Percentiles rank a stretch among this genome's conserved stretches.
Conservation (phyloP, 2,888 invertebrate genomes). For the Nineta flava region DNA sequence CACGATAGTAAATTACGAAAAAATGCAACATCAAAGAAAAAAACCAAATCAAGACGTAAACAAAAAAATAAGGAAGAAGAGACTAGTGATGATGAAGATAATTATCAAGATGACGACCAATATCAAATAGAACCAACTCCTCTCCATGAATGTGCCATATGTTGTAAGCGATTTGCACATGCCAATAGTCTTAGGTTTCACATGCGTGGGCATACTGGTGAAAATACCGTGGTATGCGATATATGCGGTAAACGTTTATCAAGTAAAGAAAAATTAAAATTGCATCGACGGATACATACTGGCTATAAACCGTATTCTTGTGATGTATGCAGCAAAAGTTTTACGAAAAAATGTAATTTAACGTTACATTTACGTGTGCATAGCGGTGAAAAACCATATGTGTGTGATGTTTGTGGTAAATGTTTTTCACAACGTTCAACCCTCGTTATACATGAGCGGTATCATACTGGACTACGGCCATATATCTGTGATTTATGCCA, state of each 20-base stretch:
- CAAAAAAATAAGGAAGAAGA: slow-evolving; percentile 1
- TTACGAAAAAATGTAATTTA: background rate
- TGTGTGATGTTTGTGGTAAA: slow-evolving; percentile 43
- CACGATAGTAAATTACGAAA: background rate
- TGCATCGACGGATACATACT: background rate
- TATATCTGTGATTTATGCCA: slow-evolving; percentile 40
- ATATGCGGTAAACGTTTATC: slow-evolving; percentile 1
- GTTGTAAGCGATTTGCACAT: slow-evolving; percentile 17
- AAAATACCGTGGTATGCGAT: background rate
- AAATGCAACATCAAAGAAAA: background rate
- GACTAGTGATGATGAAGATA: slow-evolving; percentile 18
- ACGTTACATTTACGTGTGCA: background rate
- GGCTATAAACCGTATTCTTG: background rate
- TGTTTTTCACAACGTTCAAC: slow-evolving; percentile 43
- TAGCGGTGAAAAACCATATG: slow-evolving; percentile 38
- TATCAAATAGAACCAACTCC: slow-evolving; percentile 26
- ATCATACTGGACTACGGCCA: slow-evolving; percentile 42
- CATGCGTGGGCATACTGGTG: slow-evolving; percentile 19
- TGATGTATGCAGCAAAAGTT: slow-evolving; percentile 1
- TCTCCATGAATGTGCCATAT: background rate
- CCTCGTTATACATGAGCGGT: slow-evolving; percentile 41
- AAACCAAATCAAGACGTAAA: background rate
- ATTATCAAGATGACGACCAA: slow-evolving; percentile 33
- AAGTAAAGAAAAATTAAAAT: slow-evolving; percentile 16
- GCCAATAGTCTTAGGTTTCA: slow-evolving; percentile 26